Evolutionary conservation across 2,888 invertebrate genomes (phyloP), one percentile per base, ranked within the genome.

Genomic region (Agrotis segetum): DNA sequence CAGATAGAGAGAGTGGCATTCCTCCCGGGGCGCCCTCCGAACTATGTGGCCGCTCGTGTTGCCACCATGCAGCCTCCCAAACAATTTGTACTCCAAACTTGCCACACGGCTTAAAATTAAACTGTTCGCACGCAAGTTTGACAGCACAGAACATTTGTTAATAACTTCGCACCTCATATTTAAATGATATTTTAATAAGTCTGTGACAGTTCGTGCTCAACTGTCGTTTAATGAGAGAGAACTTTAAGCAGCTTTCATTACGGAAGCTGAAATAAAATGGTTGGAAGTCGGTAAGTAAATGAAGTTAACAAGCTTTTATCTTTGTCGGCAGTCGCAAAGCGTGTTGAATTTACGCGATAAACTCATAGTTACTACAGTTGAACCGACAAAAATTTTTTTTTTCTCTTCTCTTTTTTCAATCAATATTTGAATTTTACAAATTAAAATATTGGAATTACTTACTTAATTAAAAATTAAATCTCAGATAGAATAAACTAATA

Each of bases 31-130:
- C 81, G 85, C 81, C 83, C 87, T 87, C 84, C 67, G 71, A 93
- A 93, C 92, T 93, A 93, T 94, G 94, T 87, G 89, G 77, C 74
- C 76, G 67, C 83, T 79, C 84, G 84, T 66, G 67, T 66, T 72
- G 74, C 67, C 76, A 61, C 76, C 82, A 75, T 82, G 83, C 81
- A 84, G 66, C 75, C 84, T 79, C 77, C 83, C 77, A 89, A 86
- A 90, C 89, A 88, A 89, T 89, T 87, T 84, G 68, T 83, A 73
- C 74, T 82, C 68, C 67, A 67, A 83, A 85, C 84, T 83, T 80
- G 76, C 73, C 66, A 71, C 62, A 73, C 71, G 11, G 79, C 67
- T 77, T 66, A 77, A 85, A 80, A 80, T 85, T 70, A 77, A 81
- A 84, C 82, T 71, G 79, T 82, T 84, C 67, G 52, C 70, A 76